Evolutionary conservation across 2,888 invertebrate genomes (phyloP).

Genomic region (Bombyx huttoni): DNA sequence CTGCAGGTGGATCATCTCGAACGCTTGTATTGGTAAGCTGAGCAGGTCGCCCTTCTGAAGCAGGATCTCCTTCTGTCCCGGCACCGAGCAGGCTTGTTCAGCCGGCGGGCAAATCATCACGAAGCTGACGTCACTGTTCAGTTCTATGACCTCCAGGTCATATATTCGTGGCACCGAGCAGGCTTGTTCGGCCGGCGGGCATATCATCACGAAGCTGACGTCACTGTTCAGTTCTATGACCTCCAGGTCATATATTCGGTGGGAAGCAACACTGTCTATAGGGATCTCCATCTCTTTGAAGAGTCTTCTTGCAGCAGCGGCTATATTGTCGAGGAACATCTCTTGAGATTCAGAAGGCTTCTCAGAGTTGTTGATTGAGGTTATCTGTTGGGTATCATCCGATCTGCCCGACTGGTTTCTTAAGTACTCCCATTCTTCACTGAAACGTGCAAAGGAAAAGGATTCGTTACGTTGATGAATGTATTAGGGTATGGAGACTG

Average conservation of each 20-base stretch:
- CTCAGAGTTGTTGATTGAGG: slow-evolving; percentile 38
- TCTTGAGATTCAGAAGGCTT: slow-evolving; percentile 83
- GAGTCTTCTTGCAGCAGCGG: slow-evolving; percentile 80
- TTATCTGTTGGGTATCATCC: slow-evolving; percentile 43
- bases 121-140: slow-evolving; percentile 91
- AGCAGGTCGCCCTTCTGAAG: slow-evolving; percentile 88
- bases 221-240: slow-evolving; percentile 93
- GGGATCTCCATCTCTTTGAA: slow-evolving; percentile 87
- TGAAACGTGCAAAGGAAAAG: slow-evolving; percentile 41
- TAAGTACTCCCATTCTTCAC: slow-evolving; percentile 96
- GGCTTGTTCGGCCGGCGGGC: slow-evolving; percentile 93
- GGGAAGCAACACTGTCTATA: slow-evolving; percentile 77
- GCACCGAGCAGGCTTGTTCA: slow-evolving; percentile 93
- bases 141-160: slow-evolving; percentile 93
- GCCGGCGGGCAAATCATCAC: slow-evolving; percentile 93
- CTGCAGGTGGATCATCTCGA: slow-evolving; percentile 94
- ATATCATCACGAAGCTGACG: slow-evolving; percentile 92
- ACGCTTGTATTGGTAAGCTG: slow-evolving; percentile 93
- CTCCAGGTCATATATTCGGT: slow-evolving; percentile 93
- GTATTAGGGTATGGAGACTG: too few relatives aligned
- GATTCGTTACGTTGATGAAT: too few relatives aligned
- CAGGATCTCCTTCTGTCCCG: slow-evolving; percentile 87
- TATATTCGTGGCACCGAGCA: too few relatives aligned
- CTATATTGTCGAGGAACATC: slow-evolving; percentile 83
- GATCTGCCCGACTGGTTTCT: slow-evolving; percentile 70